Base-by-base conservation (phyloP, 2,888 invertebrate genomes). In the Noctuana brunneofusca region DNA sequence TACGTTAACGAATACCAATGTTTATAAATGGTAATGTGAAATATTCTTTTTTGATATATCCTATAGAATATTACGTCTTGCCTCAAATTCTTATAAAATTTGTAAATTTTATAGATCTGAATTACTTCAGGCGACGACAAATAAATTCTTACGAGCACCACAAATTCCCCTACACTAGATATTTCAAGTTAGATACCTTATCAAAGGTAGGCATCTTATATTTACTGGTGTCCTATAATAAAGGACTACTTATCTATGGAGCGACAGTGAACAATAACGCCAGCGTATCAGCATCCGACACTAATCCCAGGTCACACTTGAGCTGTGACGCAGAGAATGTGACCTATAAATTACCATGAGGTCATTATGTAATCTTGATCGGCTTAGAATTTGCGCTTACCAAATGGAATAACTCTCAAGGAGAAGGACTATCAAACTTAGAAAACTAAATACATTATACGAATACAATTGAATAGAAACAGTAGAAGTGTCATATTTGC, bases 221-320 rank as follows among this genome's bases (percentile, higher is more conserved):
- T 5, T 9, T 11, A 20, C 16, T 30, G 30, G 9, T 14, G 8
- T 30, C 18, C 57, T 3, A 14, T 48, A 48, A 41, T 22, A 49
- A 58, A 58, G 57, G 48, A 35, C 22, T 49, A 35, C 48, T 58
- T 58, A 58, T 49, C 57, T 24, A 35, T 58, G 48, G 49, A 58
- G 49, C 14, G 57, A 58, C 57, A 58, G 48, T 58, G 49, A 58
- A 58, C 57, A 49, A 58, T 58, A 58, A 49, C 48, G 49, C 57
- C 32, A 14, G 20, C 16, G 57, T 35, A 49, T 35, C 14, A 35
- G 48, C 22, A 9, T 20, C 57, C 20, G 20, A 57, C 48, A 49
- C 48, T 57, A 57, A 57, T 57, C 56, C 56, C 32, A 46, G 3
- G 32, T 32, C 46, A 54, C 54, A 30, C 57, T n/a, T 48, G 32